Evolutionary conservation across 2,113 vertebrate species (phyloP).

Genomic region (Bucco capensis): DNA sequence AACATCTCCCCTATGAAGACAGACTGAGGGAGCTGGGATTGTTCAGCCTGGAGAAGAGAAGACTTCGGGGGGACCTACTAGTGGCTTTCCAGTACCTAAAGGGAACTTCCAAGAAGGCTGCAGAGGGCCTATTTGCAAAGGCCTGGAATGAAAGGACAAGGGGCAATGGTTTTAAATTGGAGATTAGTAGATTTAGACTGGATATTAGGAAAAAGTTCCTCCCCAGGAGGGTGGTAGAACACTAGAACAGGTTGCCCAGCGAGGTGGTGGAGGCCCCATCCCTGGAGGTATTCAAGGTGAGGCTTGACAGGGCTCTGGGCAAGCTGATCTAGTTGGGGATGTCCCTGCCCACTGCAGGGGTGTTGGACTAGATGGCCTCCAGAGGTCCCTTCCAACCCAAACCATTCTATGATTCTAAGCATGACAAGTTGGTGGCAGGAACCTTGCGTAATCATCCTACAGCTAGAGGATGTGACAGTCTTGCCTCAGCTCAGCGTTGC

Average conservation of each 20-base stretch:
- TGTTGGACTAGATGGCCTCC: not conserved
- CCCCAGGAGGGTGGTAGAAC: accelerated
- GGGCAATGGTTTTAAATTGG: not conserved
- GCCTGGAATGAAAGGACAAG: not conserved
- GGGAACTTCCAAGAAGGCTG: too few relatives aligned
- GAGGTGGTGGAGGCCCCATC: not conserved
- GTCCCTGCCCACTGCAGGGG: not conserved
- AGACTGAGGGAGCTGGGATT: not conserved
- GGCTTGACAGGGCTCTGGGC: not conserved
- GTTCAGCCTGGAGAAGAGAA: not conserved
- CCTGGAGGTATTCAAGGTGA: not conserved
- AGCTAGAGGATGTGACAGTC: not conserved
- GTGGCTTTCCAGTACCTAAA: accelerated
- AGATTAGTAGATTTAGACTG: not conserved
- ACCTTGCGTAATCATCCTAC: not conserved
- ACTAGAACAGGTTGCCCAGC: not conserved
- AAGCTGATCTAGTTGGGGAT: not conserved
- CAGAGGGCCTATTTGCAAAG: not conserved
- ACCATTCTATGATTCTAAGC: not conserved
- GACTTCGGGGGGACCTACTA: not conserved
- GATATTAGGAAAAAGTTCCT: not conserved
- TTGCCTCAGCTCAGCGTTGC: not conserved
- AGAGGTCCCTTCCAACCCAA: not conserved
- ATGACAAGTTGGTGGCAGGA: not conserved
- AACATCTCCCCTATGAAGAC: not conserved